Base-by-base conservation (phyloP, 2,113 vertebrate genomes). In the Myanophis thanlyinensis region DNA sequence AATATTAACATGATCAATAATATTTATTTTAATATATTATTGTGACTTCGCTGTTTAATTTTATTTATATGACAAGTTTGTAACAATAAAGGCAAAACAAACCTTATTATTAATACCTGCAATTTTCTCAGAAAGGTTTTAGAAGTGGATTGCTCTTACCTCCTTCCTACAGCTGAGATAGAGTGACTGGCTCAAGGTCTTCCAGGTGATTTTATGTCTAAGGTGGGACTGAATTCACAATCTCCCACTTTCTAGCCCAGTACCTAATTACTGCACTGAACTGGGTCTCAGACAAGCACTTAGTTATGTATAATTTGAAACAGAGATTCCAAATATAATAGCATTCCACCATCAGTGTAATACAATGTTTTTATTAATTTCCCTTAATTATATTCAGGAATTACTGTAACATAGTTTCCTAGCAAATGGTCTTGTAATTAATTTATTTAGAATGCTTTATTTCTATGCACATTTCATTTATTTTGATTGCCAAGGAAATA, bases 61-160 rank as follows among this genome's bases (percentile, higher is more conserved):
- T 84, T 94, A 95, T 94, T 96, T 89, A 95, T 93, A 87, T 73
- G 59, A 95, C 92, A 94, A 84, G 88, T 94, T 94, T 86, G 93
- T 80, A 89, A 59, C 10, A 0, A 23, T 56, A 48, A 52, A 67
- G 94, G 94, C 92, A 90, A 91, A 90, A 4, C 89, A 96, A 92
- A 94, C 90, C 93, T 94, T 25, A 93, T 47, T 0, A 30, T n/a
- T 62, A 93, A 95, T 67, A 35, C 73, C 5, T 44, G 35, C 73
- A 22, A 44, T 80, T 80, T 80, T 44, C 18, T 44, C 44, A 18
- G 35, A 22, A 80, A 80, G 18, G 1, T 80, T 67, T 73, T 18
- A 15, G 62, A 35, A 67, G 62, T 5, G 62, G 62, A 15, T 40
- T 80, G 18, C 35, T 20, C 35, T 80, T 22, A 40, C 18, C 67